Conservation (phyloP, 2,888 invertebrate genomes). For the Gastrophysa polygoni region DNA sequence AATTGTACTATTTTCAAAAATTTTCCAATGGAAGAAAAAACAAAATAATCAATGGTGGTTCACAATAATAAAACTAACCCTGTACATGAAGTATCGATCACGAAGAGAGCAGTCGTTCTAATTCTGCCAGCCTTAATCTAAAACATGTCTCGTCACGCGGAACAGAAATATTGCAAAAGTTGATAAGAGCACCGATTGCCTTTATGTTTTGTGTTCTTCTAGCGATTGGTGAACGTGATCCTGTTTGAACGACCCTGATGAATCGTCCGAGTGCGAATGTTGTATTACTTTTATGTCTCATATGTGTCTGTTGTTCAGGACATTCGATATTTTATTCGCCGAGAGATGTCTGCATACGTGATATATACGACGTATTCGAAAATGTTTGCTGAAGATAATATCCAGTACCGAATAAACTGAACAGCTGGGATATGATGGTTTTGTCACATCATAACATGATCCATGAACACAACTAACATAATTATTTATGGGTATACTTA, state of each 20-base stretch:
- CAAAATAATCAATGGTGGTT: too few species aligned
- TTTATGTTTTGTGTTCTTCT: background rate
- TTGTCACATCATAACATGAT: too few species aligned
- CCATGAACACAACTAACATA: too few species aligned
- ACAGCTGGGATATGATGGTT: too few species aligned
- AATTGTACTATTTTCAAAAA: too few species aligned
- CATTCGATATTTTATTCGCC: background rate
- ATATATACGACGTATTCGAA: too few species aligned
- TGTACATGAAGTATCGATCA: background rate
- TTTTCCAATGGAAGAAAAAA: too few species aligned
- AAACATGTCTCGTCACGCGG: background rate
- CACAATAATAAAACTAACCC: background rate
- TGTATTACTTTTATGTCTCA: background rate
- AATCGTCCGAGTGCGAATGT: background rate
- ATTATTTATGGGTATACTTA: too few species aligned
- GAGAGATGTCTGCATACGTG: too few species aligned
- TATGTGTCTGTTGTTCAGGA: background rate
- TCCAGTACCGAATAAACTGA: too few species aligned
- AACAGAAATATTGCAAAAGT: background rate
- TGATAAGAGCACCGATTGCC: background rate
- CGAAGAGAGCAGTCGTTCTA: slow-evolving; percentile 9
- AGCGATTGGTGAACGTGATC: background rate
- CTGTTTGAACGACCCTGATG: background rate
- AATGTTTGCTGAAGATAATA: too few species aligned
- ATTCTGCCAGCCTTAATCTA: slow-evolving; percentile 11